These are phyloP conservation scores for Petrocephalus schoutedeni DNA, from an alignment of 2,797 vertebrate species.

Conservation along the genomic window DNA sequence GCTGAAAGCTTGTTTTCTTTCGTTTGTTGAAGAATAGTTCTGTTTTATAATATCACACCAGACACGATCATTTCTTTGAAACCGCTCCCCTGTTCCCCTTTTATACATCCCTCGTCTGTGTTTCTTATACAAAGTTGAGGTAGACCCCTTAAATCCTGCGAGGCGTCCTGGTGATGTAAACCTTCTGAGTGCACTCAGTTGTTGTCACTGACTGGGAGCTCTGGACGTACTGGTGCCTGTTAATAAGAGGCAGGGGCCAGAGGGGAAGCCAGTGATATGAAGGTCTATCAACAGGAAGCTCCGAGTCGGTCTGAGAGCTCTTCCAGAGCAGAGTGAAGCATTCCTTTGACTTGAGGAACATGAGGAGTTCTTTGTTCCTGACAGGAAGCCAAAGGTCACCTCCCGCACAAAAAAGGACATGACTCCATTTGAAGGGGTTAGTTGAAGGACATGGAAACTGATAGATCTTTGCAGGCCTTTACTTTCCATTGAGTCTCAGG, in stretches of 20 bases:
- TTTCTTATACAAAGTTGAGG: neutral
- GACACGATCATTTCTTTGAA: neutral
- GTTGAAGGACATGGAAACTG: neutral
- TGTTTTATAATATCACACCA: neutral
- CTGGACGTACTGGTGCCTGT: neutral
- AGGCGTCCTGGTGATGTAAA: neutral
- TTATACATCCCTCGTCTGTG: neutral
- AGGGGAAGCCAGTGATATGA: neutral
- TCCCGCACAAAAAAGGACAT: neutral
- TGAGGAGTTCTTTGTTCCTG: slow-evolving; percentile 19
- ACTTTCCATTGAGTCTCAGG: neutral
- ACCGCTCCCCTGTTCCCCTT: neutral
- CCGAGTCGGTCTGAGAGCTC: neutral
- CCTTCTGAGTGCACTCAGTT: neutral
- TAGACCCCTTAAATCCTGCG: neutral
- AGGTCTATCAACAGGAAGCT: slow-evolving; percentile 16
- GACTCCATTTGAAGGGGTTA: slow-evolving; percentile 14
- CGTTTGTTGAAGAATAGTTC: neutral
- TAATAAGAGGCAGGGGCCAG: neutral
- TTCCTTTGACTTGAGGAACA: neutral
- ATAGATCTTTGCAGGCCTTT: neutral
- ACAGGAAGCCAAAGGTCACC: neutral
- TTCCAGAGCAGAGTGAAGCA: neutral
- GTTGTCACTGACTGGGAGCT: neutral
- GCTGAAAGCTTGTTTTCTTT: neutral